These are phyloP conservation scores for Thymelicus lineola DNA, from an alignment of 2,888 invertebrate genomes.

Conservation along the genomic window DNA sequence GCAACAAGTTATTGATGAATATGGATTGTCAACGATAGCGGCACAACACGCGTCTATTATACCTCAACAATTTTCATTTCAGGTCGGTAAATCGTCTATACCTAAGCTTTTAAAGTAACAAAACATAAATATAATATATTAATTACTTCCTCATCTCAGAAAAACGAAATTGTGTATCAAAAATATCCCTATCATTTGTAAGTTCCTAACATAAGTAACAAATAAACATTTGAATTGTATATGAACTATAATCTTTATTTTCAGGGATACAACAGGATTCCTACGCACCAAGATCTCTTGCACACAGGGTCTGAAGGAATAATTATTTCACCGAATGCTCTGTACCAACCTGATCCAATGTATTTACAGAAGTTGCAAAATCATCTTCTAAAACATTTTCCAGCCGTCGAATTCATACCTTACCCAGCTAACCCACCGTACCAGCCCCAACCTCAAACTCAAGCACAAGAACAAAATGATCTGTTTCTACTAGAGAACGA, in stretches of 20 bases:
- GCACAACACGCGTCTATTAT: conserved; percentile 63
- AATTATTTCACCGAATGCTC: conserved; percentile 68
- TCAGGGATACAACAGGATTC: conserved; percentile 60
- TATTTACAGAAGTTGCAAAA: conserved; percentile 76
- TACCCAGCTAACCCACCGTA: conserved; percentile 60
- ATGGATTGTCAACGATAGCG: conserved; percentile 71
- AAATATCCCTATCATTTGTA: too few relatives aligned
- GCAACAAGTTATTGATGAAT: conserved; percentile 70
- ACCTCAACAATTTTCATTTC: conserved; percentile 68
- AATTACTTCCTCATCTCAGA: too few relatives aligned
- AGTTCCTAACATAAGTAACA: too few relatives aligned
- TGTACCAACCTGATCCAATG: conserved; percentile 82
- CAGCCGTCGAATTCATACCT: conserved; percentile 73
- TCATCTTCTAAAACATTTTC: conserved; percentile 71
- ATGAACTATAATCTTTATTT: conserved; percentile 30
- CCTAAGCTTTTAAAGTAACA: too few relatives aligned
- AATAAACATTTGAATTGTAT: not conserved
- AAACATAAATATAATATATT: too few relatives aligned
- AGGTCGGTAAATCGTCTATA: conserved; percentile 50
- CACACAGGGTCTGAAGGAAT: conserved; percentile 68
- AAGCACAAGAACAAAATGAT: conserved; percentile 46
- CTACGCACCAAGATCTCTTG: conserved; percentile 65
- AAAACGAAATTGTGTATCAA: too few relatives aligned
- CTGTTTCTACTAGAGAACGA: conserved; percentile 67
- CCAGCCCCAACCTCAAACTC: conserved; percentile 49